Evolutionary conservation across 1,140 invertebrate genomes (phyloP).

Genomic region (Heliconius congener): DNA sequence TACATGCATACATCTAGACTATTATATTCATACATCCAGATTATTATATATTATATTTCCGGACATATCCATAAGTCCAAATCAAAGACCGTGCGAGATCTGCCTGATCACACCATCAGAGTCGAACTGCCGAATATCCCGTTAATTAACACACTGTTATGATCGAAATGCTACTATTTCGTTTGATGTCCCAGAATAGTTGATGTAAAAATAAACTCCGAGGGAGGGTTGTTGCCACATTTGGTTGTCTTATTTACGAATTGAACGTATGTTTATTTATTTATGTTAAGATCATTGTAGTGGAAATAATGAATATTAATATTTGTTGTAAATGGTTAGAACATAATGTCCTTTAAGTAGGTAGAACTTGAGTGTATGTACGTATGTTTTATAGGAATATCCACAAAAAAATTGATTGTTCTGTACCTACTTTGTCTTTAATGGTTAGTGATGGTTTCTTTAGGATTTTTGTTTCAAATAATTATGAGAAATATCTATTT

Average conservation of each 20-base stretch:
- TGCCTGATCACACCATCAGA: conserved; percentile 20
- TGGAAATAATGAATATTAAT: conserved; percentile 45
- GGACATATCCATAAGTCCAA: conserved; percentile 37
- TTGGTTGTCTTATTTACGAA: conserved; percentile 16
- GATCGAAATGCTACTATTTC: conserved; percentile 60
- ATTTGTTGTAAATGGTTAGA: not conserved
- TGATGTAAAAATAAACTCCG: conserved; percentile 45
- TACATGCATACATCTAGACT: conserved; percentile 31
- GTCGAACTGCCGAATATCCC: conserved; percentile 38
- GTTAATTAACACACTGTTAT: conserved; percentile 61
- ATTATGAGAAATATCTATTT: no score
- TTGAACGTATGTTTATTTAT: conserved; percentile 20
- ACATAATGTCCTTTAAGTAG: no score
- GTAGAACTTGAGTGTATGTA: no score
- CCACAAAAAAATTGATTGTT: no score
- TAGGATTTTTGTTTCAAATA: no score
- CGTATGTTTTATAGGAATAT: no score
- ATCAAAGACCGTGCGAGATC: conserved; percentile 54
- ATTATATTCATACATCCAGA: conserved; percentile 37
- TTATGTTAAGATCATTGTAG: conserved; percentile 39
- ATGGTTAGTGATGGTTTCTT: no score
- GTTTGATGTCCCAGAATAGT: conserved; percentile 50
- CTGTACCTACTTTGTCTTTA: no score
- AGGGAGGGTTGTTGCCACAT: conserved; percentile 33
- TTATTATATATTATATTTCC: conserved; percentile 14